Base-by-base conservation (phyloP, 2,888 invertebrate genomes). In the Chloroclystis v-ata region DNA sequence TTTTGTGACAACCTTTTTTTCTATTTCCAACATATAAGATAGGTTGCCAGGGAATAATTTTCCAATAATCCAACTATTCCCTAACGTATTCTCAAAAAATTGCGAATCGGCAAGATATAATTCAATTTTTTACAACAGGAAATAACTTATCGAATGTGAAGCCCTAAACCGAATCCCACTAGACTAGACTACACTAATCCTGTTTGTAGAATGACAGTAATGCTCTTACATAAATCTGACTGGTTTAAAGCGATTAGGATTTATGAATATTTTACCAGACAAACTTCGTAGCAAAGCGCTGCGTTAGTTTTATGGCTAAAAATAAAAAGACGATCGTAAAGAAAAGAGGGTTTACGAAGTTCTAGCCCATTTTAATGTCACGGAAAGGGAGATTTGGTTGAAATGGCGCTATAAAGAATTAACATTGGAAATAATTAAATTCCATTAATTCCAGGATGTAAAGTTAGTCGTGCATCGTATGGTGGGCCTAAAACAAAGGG, bases 131-230 rank as follows among this genome's bases (percentile, higher is more conserved):
- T 35, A 10, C 11, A 24, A 20, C 2, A 20, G 20, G 20, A 20
- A 20, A 28, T 28, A 2, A 28, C 10, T 10, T 10, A 10, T 33
- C 10, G 10, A 37, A 25, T 13, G 35, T 33, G 45, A 49, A 74
- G 52, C 74, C 72, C 46, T 65, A 67, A 46, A 45, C 33, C 43
- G n/a, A 51, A 59, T 57, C 56, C 63, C 58, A 60, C 2, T 20
- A 61, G 32, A 37, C 59, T 54, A 57, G 37, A 41, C 50, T 48
- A 43, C 51, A 49, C 43, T 71, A 74, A 74, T 74, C 74, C 64
- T 63, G 65, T 74, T 74, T 63, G 59, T 56, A 59, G 55, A 59
- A 57, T 47, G 52, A 57, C 47, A 54, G 9, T 63, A 64, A 63
- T 65, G 54, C 59, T 63, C 57, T 66, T 66, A 67, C 56, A 57